Evolutionary conservation across 2,888 invertebrate genomes (phyloP), one percentile per base, ranked within the genome.

Genomic region (Tiliacea citrago): DNA sequence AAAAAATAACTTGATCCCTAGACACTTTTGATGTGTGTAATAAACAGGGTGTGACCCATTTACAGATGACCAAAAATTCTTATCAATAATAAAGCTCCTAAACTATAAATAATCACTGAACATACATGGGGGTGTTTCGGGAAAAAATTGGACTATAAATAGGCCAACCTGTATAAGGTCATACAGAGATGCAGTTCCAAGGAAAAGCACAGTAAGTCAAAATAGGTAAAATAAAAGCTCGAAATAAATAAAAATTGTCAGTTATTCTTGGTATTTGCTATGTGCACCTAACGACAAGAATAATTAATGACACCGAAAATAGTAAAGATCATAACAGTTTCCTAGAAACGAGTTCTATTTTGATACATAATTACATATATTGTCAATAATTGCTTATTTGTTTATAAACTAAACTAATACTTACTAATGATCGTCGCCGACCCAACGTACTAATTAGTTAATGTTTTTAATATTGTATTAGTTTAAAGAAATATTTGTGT

Each of bases 321-420:
- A 29, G 5, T n/a, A 45, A 49, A 51, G 42, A 42, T 2, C 42
- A 13, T 16, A 9, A 18, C 16, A 24, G 8, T n/a, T 47, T 16
- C 21, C 18, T 12, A 45, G 42, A 58, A 42, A 35, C 2, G 1
- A 16, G 9, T 58, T 13, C 21, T 66, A 66, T 35, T 51, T 58
- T 13, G 13, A n/a, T 16, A 24, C 12, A 21, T 65, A 65, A 18
- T 24, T 3, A 35, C 12, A 24, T 53, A 60, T 24, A 24, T 8
- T 21, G 45, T 63, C 24, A 35, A 47, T 51, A 65, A 63, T 60
- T 75, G 3, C n/a, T n/a, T n/a, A n/a, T n/a, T n/a, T n/a, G n/a
- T n/a, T n/a, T n/a, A n/a, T n/a, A n/a, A n/a, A n/a, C n/a, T n/a
- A n/a, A n/a, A n/a, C n/a, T n/a, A n/a, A n/a, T n/a, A n/a, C n/a